A percentile compares a stretch with the other conserved stretches of the same genome.
phyloP scores from a whole-genome alignment of 2,888 invertebrate species.

The Ditylenchus weischeri region DNA sequence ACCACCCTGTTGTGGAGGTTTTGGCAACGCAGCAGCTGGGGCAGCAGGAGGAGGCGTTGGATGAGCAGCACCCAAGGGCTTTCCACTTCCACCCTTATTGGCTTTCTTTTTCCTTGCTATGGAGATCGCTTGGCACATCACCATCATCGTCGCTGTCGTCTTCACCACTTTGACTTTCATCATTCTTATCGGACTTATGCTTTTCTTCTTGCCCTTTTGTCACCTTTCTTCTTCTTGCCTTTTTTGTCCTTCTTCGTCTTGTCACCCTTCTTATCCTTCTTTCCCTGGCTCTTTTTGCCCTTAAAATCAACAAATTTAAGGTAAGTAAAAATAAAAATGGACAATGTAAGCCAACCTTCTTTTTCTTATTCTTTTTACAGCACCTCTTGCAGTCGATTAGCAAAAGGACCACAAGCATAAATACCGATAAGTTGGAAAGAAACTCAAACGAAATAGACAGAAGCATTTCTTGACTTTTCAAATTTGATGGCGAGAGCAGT shows the following conservation, averaged over 20 bases:
- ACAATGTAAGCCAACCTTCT: too few relatives aligned
- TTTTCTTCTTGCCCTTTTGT: constrained; percentile 1
- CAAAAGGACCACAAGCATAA: too few relatives aligned
- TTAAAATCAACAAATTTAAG: background rate
- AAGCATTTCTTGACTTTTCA: too few relatives aligned
- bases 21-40: background rate
- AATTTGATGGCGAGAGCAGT: too few relatives aligned
- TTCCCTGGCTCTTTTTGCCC: constrained; percentile 3
- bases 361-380: too few relatives aligned
- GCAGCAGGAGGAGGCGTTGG: background rate
- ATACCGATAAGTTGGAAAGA: too few relatives aligned
- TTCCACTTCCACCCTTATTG: background rate
- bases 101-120: constrained; percentile 1
- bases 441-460: too few relatives aligned
- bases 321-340: too few relatives aligned
- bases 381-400: too few relatives aligned
- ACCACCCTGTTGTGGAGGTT: constrained; percentile 3
- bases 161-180: background rate
- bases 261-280: background rate
- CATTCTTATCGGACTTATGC: background rate
- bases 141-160: background rate
- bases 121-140: background rate
- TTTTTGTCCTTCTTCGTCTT: background rate
- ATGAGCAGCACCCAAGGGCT: background rate
- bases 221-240: background rate